These are phyloP conservation scores for Pseudanteris insignis DNA, from an alignment of 2,888 invertebrate genomes.

Conservation along the genomic window DNA sequence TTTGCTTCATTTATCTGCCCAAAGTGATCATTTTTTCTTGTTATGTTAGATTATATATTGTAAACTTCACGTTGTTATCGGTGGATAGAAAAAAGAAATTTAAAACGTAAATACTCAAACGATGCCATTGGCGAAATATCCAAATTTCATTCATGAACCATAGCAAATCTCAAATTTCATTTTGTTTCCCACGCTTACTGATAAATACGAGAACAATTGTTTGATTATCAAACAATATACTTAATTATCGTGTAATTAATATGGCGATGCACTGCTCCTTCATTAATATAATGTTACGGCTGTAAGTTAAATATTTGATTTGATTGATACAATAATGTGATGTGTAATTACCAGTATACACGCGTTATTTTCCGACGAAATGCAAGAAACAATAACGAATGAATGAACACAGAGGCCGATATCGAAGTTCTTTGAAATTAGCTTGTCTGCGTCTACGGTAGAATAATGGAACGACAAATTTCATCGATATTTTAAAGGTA, in stretches of 20 bases:
- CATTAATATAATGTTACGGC: slow-evolving; percentile 18
- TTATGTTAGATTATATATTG: too few relatives aligned
- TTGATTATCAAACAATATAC: slow-evolving; percentile 17
- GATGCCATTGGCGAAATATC: too few relatives aligned
- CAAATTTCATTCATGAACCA: too few relatives aligned
- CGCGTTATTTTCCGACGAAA: neutral
- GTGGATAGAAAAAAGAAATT: neutral
- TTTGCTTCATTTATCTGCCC: too few relatives aligned
- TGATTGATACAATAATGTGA: slow-evolving; percentile 13
- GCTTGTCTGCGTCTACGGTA: neutral
- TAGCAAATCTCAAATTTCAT: too few relatives aligned
- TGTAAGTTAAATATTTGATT: slow-evolving; percentile 12
- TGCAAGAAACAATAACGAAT: slow-evolving; percentile 10
- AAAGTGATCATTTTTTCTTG: too few relatives aligned
- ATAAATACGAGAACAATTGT: slow-evolving; percentile 16
- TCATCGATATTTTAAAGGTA: slow-evolving; percentile 31
- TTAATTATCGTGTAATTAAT: slow-evolving; percentile 27
- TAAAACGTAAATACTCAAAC: neutral
- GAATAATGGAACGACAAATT: slow-evolving; percentile 41
- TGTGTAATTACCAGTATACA: slow-evolving; percentile 5
- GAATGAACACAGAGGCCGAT: slow-evolving; percentile 15
- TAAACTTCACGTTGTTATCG: neutral
- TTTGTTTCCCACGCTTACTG: too few relatives aligned
- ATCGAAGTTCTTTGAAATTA: slow-evolving; percentile 15
- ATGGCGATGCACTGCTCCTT: slow-evolving; percentile 17